Evolutionary conservation across 2,797 vertebrate species (phyloP).

Genomic region (Pelodytes ibericus): DNA sequence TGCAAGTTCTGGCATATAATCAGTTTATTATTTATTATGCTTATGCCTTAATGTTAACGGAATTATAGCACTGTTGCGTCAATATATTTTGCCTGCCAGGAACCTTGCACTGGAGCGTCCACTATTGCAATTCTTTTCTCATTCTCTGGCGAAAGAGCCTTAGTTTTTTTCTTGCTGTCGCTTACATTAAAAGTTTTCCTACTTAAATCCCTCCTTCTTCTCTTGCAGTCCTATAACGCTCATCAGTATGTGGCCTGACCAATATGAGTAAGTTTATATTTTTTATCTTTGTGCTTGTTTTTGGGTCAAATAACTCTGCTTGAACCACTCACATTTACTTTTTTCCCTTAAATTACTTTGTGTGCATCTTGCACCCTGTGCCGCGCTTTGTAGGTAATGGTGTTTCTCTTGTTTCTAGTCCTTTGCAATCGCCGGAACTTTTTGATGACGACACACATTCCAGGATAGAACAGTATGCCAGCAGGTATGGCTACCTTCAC

Average conservation of each 20-base stretch:
- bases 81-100: constrained; percentile 1
- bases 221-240: constrained; percentile 93
- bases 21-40: constrained; percentile 22
- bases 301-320: not conserved
- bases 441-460: constrained; percentile 98
- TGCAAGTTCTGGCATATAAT: constrained; percentile 33
- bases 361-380: not conserved
- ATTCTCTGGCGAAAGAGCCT: not conserved
- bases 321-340: not conserved
- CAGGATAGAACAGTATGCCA: constrained; percentile 96
- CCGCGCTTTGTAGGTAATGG: constrained; percentile 33
- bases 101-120: constrained; percentile 31
- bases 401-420: constrained; percentile 76
- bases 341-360: not conserved
- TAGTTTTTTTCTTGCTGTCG: constrained; percentile 42
- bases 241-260: constrained; percentile 99
- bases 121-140: not conserved
- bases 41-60: not conserved
- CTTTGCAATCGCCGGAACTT: constrained; percentile 89
- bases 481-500: constrained; percentile 76
- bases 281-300: too few species aligned
- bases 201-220: constrained; percentile 63
- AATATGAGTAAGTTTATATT: constrained; percentile 94
- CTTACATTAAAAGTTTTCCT: constrained; percentile 65
- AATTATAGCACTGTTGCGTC: not conserved